Base-by-base conservation (phyloP, 2,797 vertebrate genomes). In the Phalanger gymnotis region DNA sequence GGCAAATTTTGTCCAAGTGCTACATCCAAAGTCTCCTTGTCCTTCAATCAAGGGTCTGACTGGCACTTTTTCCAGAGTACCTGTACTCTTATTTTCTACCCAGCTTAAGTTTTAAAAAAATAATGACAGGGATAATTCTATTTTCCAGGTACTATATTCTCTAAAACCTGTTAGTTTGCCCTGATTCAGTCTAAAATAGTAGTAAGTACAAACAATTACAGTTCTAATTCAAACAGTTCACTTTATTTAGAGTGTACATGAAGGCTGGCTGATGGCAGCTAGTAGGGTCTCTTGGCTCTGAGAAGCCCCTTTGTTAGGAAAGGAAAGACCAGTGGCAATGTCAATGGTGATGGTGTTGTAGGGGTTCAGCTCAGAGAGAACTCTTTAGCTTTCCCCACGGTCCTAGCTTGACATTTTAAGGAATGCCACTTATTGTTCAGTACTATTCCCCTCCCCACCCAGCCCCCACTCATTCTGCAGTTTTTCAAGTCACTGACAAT, bases 401-500 rank as follows among this genome's bases (percentile, higher is more conserved):
- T 28, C 3, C 1, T 31, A 54, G 4, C 4, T 14, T 51, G 73
- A 22, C 57, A 66, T 52, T 53, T 13, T 28, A 58, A 66, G 92
- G 92, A 92, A 93, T 28, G 1, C 54, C 40, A 55, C 16, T 53
- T 10, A 81, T 53, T 94, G 89, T 94, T 94, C 47, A 92, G 57
- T 0, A 73, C 30, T 93, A 53, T 95, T 54, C 66, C 19, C 31
- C 22, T 57, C 61, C 94, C 73, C 54, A 27, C 40, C 73, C 25
- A 89, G 30, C 0, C 0, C 73, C 73, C 22, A 87, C 40, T 87
- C 73, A 51, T 47, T 87, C 73, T 87, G 10, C 0, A 91, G 54
- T 34, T 90, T 57, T 95, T 51, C 93, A 95, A 54, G 66, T 66
- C 87, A 51, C 51, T 52, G 73, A 87, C 91, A 92, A 57, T 61